phyloP scores from a whole-genome alignment of 2,888 invertebrate genomes.

The Nesidiocoris tenuis region DNA sequence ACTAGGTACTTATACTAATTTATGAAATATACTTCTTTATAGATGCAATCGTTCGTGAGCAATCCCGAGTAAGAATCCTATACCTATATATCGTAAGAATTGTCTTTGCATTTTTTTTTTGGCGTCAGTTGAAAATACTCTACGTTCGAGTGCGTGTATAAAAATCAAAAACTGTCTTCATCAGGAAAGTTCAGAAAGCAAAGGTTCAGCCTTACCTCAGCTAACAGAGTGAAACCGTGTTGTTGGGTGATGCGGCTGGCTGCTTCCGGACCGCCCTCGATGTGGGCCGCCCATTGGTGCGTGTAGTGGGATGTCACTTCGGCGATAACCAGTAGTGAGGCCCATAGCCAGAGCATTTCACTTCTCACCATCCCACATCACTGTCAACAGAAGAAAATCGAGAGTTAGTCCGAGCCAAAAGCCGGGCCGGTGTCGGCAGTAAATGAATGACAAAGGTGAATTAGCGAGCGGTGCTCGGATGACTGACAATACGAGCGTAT shows the following conservation, averaged over 20 bases:
- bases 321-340: conserved; percentile 45
- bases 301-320: conserved; percentile 54
- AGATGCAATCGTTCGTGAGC: too few species aligned
- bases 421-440: background rate
- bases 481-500: background rate
- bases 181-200: too few species aligned
- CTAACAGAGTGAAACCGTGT: conserved; percentile 61
- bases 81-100: too few species aligned
- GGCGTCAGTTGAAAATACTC: too few species aligned
- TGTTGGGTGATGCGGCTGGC: conserved; percentile 60
- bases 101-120: too few species aligned
- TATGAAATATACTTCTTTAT: too few species aligned
- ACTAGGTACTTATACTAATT: too few species aligned
- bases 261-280: conserved; percentile 58
- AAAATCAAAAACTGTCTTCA: too few species aligned
- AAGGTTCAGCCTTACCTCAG: conserved; percentile 62
- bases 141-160: too few species aligned
- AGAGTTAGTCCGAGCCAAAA: background rate
- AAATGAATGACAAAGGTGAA: background rate
- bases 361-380: conserved; percentile 48
- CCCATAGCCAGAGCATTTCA: conserved; percentile 47
- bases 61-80: too few species aligned
- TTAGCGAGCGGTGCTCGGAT: background rate
- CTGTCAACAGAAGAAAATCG: conserved; percentile 32
- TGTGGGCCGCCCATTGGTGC: conserved; percentile 64